phyloP scores from a whole-genome alignment of 2,113 vertebrate genomes.

The Hemicordylus capensis region DNA sequence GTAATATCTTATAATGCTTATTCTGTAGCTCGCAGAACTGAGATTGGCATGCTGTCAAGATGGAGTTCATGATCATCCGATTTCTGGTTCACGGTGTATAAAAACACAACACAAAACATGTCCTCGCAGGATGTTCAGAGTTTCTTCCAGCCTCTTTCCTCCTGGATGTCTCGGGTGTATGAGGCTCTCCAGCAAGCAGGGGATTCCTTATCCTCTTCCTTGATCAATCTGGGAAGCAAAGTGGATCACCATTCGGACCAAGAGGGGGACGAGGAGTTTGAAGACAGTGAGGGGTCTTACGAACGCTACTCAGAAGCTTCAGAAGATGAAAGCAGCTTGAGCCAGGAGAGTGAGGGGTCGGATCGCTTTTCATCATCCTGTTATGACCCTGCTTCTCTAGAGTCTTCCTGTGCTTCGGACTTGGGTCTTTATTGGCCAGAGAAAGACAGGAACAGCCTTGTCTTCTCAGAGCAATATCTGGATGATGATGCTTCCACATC shows the following conservation, averaged over 20 bases:
- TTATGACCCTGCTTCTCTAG: slow-evolving; percentile 43
- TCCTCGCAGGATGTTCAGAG: slow-evolving; percentile 73
- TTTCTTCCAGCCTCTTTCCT: slow-evolving; percentile 77
- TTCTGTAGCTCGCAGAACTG: slow-evolving; percentile 74
- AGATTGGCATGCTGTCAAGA: slow-evolving; percentile 67
- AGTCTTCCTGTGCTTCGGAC: slow-evolving; percentile 19
- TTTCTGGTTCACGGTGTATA: slow-evolving; percentile 53
- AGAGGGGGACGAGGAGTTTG: slow-evolving; percentile 59
- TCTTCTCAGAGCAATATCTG: slow-evolving; percentile 13
- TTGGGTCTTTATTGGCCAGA: background rate
- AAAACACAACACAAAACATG: slow-evolving; percentile 72
- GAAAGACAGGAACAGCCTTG: background rate
- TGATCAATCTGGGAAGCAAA: slow-evolving; percentile 69
- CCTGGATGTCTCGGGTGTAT: slow-evolving; percentile 82
- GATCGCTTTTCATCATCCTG: slow-evolving; percentile 13
- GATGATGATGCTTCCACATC: slow-evolving; percentile 37
- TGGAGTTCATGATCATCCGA: slow-evolving; percentile 56
- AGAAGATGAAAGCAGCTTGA: slow-evolving; percentile 54
- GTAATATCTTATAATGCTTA: slow-evolving; percentile 73
- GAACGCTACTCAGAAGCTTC: slow-evolving; percentile 64
- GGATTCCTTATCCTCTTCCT: slow-evolving; percentile 69
- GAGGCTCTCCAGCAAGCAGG: slow-evolving; percentile 80
- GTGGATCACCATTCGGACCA: slow-evolving; percentile 57
- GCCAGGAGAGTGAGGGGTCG: slow-evolving; percentile 27
- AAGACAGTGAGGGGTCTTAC: slow-evolving; percentile 48